A percentile compares a stretch with the other conserved stretches of the same genome.
phyloP scores from a whole-genome alignment of 2,113 vertebrate genomes.

The Galeopterus variegatus region DNA sequence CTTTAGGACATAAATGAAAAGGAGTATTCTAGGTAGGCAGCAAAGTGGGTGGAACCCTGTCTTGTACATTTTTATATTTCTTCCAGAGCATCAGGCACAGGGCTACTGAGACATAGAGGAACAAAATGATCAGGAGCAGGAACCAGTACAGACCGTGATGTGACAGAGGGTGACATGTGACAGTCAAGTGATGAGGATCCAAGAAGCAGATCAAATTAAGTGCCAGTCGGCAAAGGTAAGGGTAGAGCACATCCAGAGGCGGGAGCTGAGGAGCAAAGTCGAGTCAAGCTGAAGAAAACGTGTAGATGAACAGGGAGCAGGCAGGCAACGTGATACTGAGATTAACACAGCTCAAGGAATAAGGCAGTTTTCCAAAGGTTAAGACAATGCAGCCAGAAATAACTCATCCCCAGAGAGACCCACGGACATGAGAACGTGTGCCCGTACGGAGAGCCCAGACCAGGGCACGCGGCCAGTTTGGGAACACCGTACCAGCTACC shows the following conservation, averaged over 20 bases:
- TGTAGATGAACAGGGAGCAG: not conserved
- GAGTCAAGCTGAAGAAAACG: constrained; percentile 6
- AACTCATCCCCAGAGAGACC: not conserved
- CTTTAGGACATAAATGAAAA: not conserved
- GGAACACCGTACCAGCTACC: not conserved
- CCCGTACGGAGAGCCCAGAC: not conserved
- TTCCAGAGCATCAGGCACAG: not conserved
- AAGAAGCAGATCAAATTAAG: constrained; percentile 1
- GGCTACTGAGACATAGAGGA: not conserved
- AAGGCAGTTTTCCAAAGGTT: not conserved
- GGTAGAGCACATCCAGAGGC: not conserved
- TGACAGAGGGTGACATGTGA: not conserved
- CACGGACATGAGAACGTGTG: not conserved
- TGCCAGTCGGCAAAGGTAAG: not conserved
- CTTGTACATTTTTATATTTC: not conserved
- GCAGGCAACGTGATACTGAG: constrained; percentile 28
- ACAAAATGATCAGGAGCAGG: not conserved
- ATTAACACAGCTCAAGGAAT: constrained; percentile 45
- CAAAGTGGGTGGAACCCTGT: not conserved
- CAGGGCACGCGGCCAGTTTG: not conserved
- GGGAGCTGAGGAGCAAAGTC: not conserved
- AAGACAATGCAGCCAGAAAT: constrained; percentile 40
- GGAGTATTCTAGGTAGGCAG: not conserved
- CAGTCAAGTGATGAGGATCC: not conserved
- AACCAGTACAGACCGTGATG: not conserved